phyloP scores from a whole-genome alignment of 2,113 vertebrate species.

The Indri indri region DNA sequence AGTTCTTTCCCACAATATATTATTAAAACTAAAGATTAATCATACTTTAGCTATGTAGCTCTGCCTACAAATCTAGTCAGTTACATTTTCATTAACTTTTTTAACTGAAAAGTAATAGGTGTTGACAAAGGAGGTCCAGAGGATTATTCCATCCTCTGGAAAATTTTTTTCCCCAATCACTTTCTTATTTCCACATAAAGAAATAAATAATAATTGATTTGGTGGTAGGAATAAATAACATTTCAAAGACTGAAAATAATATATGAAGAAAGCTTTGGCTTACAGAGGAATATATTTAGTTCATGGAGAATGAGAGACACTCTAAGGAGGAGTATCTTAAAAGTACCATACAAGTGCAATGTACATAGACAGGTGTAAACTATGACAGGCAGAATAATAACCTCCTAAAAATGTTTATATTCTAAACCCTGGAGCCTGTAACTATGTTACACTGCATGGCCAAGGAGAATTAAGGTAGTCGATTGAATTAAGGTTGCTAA shows the following conservation, averaged over 20 bases:
- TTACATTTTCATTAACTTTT: constrained; percentile 33
- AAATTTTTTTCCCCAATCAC: background rate
- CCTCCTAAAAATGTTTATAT: background rate
- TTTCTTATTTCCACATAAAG: background rate
- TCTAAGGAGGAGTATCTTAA: background rate
- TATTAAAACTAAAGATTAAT: constrained; percentile 45
- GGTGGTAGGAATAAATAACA: background rate
- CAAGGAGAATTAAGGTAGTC: background rate
- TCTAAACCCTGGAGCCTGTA: background rate
- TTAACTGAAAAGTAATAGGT: background rate
- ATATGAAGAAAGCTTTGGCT: background rate
- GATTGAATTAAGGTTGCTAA: background rate
- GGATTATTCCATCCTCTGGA: background rate
- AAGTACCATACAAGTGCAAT: background rate
- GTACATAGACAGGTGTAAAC: background rate
- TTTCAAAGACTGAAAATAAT: constrained; percentile 3
- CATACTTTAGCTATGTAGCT: background rate
- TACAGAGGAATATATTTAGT: background rate
- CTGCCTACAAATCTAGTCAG: background rate
- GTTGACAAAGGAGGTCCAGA: background rate
- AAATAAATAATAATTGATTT: background rate
- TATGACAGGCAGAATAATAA: background rate
- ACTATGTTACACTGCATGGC: background rate
- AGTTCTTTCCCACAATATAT: background rate
- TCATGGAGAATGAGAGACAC: background rate